phyloP scores from a whole-genome alignment of 1,140 invertebrate genomes.

The Nasonia vitripennis region DNA sequence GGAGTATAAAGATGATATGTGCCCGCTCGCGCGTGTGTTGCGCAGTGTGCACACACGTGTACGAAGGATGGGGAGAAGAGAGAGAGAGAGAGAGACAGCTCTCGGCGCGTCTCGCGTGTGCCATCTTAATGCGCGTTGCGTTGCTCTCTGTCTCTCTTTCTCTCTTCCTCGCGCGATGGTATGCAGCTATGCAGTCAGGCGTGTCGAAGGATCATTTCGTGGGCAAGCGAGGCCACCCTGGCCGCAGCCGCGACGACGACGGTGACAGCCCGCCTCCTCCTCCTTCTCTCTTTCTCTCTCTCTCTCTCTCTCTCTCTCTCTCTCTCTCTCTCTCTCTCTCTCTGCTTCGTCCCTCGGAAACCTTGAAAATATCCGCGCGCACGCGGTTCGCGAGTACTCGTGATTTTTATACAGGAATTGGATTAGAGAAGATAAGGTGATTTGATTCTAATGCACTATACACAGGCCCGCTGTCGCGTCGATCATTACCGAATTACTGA shows the following conservation, averaged over 20 bases:
- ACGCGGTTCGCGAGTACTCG: no score
- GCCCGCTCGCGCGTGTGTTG: background rate
- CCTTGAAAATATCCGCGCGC: conserved; percentile 29
- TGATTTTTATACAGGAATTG: background rate
- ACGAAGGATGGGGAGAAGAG: conserved; percentile 1
- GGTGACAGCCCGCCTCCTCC: conserved; percentile 20
- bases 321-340: background rate
- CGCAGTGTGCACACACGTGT: background rate
- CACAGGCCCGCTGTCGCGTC: background rate
- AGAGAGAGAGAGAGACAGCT: conserved; percentile 12
- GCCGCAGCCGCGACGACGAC: background rate
- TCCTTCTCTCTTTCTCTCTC: conserved; percentile 1
- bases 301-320: background rate
- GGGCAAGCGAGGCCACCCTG: conserved; percentile 57
- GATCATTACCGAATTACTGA: background rate
- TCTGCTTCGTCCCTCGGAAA: background rate
- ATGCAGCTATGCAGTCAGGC: conserved; percentile 61
- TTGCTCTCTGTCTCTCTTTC: background rate
- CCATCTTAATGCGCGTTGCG: conserved; percentile 36
- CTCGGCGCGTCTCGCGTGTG: background rate
- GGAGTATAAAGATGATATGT: background rate
- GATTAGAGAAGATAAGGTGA: background rate
- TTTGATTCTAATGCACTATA: no score
- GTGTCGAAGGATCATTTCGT: conserved; percentile 63
- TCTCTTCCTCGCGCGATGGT: conserved; percentile 44